Evolutionary conservation across 2,113 vertebrate genomes (phyloP).

Genomic region (Cyanistes caeruleus): DNA sequence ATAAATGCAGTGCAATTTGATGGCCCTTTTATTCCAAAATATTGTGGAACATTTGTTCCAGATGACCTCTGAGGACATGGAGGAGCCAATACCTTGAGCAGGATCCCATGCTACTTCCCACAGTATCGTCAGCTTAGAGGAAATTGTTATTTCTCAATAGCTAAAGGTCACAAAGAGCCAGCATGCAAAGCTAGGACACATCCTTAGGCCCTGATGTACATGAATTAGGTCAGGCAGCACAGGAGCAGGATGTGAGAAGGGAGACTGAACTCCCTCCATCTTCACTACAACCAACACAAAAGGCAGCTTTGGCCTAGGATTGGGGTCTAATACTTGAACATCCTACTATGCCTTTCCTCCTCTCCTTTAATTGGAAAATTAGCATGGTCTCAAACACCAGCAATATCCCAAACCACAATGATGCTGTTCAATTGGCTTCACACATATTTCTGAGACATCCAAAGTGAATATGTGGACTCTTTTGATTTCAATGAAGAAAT

Average conservation of each 20-base stretch:
- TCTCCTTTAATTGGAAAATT: not conserved
- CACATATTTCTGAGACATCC: not conserved
- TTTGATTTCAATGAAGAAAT: not conserved
- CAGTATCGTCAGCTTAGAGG: not conserved
- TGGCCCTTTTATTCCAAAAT: not conserved
- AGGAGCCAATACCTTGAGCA: not conserved
- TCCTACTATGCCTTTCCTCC: not conserved
- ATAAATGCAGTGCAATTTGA: not conserved
- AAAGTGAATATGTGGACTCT: not conserved
- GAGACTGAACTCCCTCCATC: not conserved
- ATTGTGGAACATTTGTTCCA: not conserved
- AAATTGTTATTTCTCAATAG: not conserved
- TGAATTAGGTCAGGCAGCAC: not conserved
- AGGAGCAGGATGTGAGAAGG: not conserved
- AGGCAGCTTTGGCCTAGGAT: not conserved
- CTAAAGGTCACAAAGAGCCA: not conserved
- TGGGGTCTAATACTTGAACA: not conserved
- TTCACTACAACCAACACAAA: not conserved
- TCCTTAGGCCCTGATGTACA: not conserved
- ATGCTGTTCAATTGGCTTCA: not conserved
- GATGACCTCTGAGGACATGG: not conserved
- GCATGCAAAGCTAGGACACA: not conserved
- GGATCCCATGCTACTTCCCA: not conserved
- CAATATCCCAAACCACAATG: not conserved
- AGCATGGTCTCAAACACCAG: not conserved